Conservation (phyloP, 2,888 invertebrate species). For the Polydrusus tereticollis region DNA sequence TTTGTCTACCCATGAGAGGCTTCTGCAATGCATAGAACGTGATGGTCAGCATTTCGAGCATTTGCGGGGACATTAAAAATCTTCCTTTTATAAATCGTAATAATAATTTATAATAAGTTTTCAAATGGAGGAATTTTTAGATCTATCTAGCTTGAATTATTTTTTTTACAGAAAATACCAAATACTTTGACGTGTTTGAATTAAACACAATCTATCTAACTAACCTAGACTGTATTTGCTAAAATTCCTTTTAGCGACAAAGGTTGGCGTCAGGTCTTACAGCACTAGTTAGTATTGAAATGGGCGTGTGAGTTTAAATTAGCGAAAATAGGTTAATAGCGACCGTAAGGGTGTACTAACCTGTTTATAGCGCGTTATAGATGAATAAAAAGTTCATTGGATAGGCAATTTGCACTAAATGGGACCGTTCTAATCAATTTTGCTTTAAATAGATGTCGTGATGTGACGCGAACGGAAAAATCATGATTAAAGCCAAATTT, state of each 20-base stretch:
- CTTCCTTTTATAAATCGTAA: no score
- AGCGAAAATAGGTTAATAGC: conserved; percentile 18
- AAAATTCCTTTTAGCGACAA: conserved; percentile 1
- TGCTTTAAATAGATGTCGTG: not conserved
- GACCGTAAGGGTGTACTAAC: conserved; percentile 9
- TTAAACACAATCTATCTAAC: no score
- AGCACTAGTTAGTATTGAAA: not conserved
- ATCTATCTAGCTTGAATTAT: no score
- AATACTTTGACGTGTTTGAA: no score
- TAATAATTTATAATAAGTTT: no score
- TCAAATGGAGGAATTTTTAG: no score
- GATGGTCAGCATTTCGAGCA: no score
- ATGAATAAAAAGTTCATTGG: conserved; percentile 1
- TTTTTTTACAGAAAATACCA: no score
- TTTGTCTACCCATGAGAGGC: no score
- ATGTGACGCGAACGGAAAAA: not conserved
- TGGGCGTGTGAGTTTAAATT: conserved; percentile 13
- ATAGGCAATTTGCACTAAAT: not conserved
- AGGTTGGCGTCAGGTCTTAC: not conserved
- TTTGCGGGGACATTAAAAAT: no score
- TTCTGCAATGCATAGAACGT: no score
- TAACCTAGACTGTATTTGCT: no score
- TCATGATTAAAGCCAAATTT: not conserved
- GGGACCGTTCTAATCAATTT: not conserved
- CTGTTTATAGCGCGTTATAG: conserved; percentile 4